Evolutionary conservation across 2,797 vertebrate species (phyloP), one percentile per base, ranked within the genome.

Genomic region (Enteromius afrohamiltoni): DNA sequence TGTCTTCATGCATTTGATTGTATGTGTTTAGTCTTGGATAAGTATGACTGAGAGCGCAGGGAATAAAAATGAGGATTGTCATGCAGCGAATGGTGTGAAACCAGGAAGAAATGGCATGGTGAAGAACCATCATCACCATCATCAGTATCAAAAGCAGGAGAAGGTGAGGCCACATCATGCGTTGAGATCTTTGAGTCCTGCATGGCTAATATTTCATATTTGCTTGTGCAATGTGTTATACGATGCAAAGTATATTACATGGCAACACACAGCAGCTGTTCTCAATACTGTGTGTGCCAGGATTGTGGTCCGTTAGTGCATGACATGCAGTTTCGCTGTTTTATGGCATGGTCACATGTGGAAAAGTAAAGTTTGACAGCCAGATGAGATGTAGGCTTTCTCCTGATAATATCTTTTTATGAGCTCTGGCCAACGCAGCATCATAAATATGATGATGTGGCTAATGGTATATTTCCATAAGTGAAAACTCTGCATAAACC

Each of bases 41-140:
- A 89, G 80, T 9, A 95, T 95, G 94, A 93, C 93, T 77, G 93
- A 94, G 26, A 93, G 90, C 91, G 89, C 92, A 85, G 88, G 82
- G 40, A 91, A 86, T 86, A 87, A 91, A 85, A 74, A 89, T 26
- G 87, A 86, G 81, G 90, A 91, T 76, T 85, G 91, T 90, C 90
- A 87, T 6, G 88, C 53, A n/a, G 90, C 79, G 82, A 94, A 94
- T 89, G 92, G 94, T 4, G 85, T 93, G 64, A 94, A 90, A 82
- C 82, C 88, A 82, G 91, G 89, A 80, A 89, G 88, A 5, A 94
- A 93, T 88, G 92, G 93, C 85, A 89, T 86, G 67, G 60, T 80
- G 80, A 91, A 85, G 86, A 92, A 85, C 85, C 89, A 90, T 80
- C 83, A 87, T 79, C 69, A 89, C 83, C 83, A 88, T 87, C 84